A percentile compares a stretch with the other conserved stretches of the same genome.
Evolutionary conservation across 2,797 vertebrate genomes (phyloP).

Genomic region (Hydrocynus forskahlii): DNA sequence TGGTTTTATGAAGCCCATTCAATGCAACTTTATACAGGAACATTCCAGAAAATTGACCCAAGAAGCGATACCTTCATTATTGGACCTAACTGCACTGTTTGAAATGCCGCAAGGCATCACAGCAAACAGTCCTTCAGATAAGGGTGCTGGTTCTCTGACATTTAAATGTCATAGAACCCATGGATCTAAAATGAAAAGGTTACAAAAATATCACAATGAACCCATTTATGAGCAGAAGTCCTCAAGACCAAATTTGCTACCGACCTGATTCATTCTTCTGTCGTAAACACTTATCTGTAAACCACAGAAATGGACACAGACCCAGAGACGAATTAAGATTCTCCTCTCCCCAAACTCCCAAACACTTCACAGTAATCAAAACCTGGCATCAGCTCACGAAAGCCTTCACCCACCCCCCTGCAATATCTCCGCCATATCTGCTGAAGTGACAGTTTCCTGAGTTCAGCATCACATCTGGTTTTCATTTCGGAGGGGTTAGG

Average conservation of each 20-base stretch:
- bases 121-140: neutral
- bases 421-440: slow-evolving; percentile 56
- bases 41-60: neutral
- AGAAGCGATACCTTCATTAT: neutral
- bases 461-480: slow-evolving; percentile 55
- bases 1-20: too few relatives aligned
- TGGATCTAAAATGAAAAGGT: slow-evolving; percentile 25
- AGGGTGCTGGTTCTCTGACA: slow-evolving; percentile 24
- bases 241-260: neutral
- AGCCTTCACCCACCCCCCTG: slow-evolving; percentile 41
- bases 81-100: neutral
- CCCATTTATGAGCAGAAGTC: slow-evolving; percentile 2
- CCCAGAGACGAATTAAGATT: slow-evolving; percentile 10
- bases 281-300: slow-evolving; percentile 6
- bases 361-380: slow-evolving; percentile 53
- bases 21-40: neutral
- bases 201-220: slow-evolving; percentile 29
- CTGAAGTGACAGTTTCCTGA: slow-evolving; percentile 55
- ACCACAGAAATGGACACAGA: slow-evolving; percentile 3
- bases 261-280: neutral
- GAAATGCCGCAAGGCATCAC: neutral
- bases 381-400: slow-evolving; percentile 38
- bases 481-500: slow-evolving; percentile 48
- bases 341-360: slow-evolving; percentile 10
- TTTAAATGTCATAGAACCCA: slow-evolving; percentile 51